Evolutionary conservation across 2,888 invertebrate species (phyloP), one percentile per base, ranked within the genome.

Genomic region (Metopia argyrocephala): DNA sequence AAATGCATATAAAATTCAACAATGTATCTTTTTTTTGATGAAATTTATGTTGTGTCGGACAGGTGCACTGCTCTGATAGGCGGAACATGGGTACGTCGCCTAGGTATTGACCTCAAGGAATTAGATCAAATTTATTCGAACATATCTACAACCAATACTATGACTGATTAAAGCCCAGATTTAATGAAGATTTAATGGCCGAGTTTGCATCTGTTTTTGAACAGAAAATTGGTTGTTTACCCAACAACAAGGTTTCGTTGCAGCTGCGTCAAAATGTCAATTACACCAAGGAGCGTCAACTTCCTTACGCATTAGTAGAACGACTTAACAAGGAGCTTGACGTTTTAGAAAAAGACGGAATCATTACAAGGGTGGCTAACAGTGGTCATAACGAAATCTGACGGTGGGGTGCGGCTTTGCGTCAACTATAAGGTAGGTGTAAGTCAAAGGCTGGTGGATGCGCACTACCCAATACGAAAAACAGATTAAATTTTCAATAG

Each of bases 401-500:
- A n/a, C n/a, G n/a, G n/a, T n/a, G n/a, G n/a, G n/a, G n/a, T n/a
- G n/a, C n/a, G n/a, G n/a, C n/a, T n/a, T n/a, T n/a, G n/a, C n/a
- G 56, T 18, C 27, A 28, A 61, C 27, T 31, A 38, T 20, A 70
- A 59, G n/a, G 70, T 61, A 4, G 54, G 62, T 12, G 45, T 54
- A 62, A 45, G 45, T 46, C 48, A 73, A 54, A 6, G 64, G 3
- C 50, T 70, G n/a, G 61, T 70, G 7, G n/a, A 25, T 25, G 69
- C 61, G 4, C 48, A 70, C 5, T 65, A 65, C 7, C 65, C 38
- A 3, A 56, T 46, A 45, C 9, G 68, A 4, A 48, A 46, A 70
- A 61, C 71, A 3, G 70, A 76, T 7, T 18, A 76, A 21, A 65
- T 79, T 59, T 70, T 80, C 15, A 70, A 59, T 23, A 76, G n/a